Evolutionary conservation across 2,113 vertebrate species (phyloP), one percentile per base, ranked within the genome.

Genomic region (Phasianus colchicus): DNA sequence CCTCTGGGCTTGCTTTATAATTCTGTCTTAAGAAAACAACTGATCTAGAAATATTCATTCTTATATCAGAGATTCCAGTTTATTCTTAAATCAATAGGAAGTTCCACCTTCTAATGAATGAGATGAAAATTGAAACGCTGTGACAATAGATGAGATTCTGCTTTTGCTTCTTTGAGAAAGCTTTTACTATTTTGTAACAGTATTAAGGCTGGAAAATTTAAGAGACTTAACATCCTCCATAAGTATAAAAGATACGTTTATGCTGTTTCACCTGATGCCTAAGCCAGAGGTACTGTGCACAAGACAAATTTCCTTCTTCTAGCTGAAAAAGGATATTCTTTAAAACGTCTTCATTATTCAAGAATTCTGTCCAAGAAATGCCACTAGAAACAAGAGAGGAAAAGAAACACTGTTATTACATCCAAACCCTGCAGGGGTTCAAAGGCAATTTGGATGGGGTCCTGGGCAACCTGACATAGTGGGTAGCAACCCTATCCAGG

Each of bases 201-300:
- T 10, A 12, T 32, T 1, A 2, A 73, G 47, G 40, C 21, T 66
- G 80, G 60, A 50, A 86, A 83, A 70, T 3, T 4, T 81, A 64
- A 60, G 16, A 65, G n/a, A 40, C 15, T 93, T 43, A 40, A 70
- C 6, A 10, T 15, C 17, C 9, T 42, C 50, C 11, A 27, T 3
- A 66, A 86, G 70, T 30, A 12, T 6, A 42, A 73, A 55, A 65
- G 79, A 66, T 14, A 10, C 22, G 21, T 22, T 9, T 76, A 48
- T 34, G 90, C 79, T 9, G 1, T n/a, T 76, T 97, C 97, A 99
- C 99, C 98, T 98, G 98, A 48, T 98, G 98, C 93, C 99, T 97
- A n/a, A 99, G 98, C 99, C 99, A 99, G 86, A 99, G 98, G 93
- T 99, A 98, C 43, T 99, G 99, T 2, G 99, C 99, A 82, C 98